Conservation (phyloP, 2,888 invertebrate species). For the Cabera pusaria region DNA sequence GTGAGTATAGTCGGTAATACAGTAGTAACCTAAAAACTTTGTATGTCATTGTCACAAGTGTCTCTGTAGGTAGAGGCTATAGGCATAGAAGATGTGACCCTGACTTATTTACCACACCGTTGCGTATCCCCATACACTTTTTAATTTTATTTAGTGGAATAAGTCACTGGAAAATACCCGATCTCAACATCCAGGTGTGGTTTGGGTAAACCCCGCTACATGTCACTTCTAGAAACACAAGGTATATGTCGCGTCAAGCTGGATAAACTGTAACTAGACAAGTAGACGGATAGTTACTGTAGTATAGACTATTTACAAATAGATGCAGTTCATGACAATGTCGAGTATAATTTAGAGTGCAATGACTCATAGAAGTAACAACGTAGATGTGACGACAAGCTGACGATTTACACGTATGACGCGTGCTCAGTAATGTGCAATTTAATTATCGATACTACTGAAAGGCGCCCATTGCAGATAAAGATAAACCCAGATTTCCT, state of each 20-base stretch:
- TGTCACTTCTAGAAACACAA: too few relatives aligned
- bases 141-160: too few relatives aligned
- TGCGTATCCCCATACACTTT: too few relatives aligned
- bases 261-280: too few relatives aligned
- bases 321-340: slow-evolving; percentile 22
- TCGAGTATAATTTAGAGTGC: slow-evolving; percentile 41
- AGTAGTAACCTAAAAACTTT: slow-evolving; percentile 19
- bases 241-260: too few relatives aligned
- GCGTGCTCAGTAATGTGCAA: slow-evolving; percentile 37
- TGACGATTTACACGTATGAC: slow-evolving; percentile 41
- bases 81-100: slow-evolving; percentile 7
- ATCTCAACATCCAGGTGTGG: too few relatives aligned
- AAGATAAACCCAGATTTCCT: slow-evolving; percentile 64
- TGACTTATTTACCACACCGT: too few relatives aligned
- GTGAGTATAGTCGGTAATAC: slow-evolving; percentile 9
- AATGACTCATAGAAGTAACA: slow-evolving; percentile 44
- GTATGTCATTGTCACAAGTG: slow-evolving; percentile 19
- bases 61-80: slow-evolving; percentile 7
- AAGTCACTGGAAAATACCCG: too few relatives aligned
- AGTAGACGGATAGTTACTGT: too few relatives aligned
- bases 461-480: too few relatives aligned
- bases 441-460: too few relatives aligned
- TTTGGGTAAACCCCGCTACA: too few relatives aligned
- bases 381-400: slow-evolving; percentile 41
- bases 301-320: slow-evolving; percentile 5